These are phyloP conservation scores for Leptodactylus fuscus DNA, from an alignment of 2,113 vertebrate genomes.

Conservation along the genomic window DNA sequence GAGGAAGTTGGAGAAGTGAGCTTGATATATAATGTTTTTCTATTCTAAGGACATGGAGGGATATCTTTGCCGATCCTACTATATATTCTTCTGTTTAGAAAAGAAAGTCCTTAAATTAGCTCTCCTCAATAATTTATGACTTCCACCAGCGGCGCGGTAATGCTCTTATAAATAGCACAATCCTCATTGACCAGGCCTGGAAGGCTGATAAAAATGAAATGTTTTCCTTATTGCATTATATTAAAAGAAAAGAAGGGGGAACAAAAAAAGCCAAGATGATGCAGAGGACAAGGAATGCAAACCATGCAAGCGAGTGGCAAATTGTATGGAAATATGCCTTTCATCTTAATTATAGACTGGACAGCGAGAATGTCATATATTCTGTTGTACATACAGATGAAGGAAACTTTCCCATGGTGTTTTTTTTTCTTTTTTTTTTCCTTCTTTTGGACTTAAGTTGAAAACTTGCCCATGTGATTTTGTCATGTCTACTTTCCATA, in stretches of 20 bases:
- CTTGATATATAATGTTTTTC: slow-evolving; percentile 48
- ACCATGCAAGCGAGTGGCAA: slow-evolving; percentile 74
- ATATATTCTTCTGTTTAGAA: slow-evolving; percentile 22
- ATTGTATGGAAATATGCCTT: slow-evolving; percentile 78
- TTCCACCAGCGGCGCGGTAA: slow-evolving; percentile 40
- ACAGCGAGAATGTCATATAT: slow-evolving; percentile 72
- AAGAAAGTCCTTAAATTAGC: slow-evolving; percentile 53
- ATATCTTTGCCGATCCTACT: slow-evolving; percentile 25
- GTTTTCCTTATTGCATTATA: slow-evolving; percentile 68
- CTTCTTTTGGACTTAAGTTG: slow-evolving; percentile 77
- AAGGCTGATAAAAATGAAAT: slow-evolving; percentile 65
- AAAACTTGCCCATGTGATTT: slow-evolving; percentile 75
- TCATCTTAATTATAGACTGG: slow-evolving; percentile 82
- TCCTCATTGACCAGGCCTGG: slow-evolving; percentile 63
- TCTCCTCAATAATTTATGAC: slow-evolving; percentile 49
- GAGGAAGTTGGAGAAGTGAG: slow-evolving; percentile 28
- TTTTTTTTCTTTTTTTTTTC: slow-evolving; percentile 79
- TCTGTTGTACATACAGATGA: slow-evolving; percentile 69
- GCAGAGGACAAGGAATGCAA: slow-evolving; percentile 76
- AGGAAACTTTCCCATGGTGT: slow-evolving; percentile 79
- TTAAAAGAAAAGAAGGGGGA: slow-evolving; percentile 66
- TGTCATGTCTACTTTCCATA: slow-evolving; percentile 75
- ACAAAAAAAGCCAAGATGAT: slow-evolving; percentile 52
- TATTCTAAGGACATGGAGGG: slow-evolving; percentile 13
- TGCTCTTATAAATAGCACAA: slow-evolving; percentile 69